These are phyloP conservation scores for Drosophila kanekoi DNA, from an alignment of 2,888 invertebrate genomes.

Conservation along the genomic window DNA sequence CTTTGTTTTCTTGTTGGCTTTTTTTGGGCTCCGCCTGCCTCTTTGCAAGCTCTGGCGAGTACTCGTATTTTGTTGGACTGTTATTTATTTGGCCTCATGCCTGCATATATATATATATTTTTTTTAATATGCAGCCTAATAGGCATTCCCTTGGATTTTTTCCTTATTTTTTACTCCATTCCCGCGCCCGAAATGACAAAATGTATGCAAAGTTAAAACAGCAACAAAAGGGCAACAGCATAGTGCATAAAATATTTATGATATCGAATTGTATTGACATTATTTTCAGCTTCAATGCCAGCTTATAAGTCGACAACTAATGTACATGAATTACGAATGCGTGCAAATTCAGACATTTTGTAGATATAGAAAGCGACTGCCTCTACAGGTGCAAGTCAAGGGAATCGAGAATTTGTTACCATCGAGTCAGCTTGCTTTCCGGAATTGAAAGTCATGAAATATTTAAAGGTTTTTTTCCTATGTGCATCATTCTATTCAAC, in stretches of 20 bases:
- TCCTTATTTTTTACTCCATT: slow-evolving; percentile 4
- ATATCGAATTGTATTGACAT: slow-evolving; percentile 73
- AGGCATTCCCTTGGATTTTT: slow-evolving; percentile 64
- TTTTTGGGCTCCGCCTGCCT: slow-evolving; percentile 22
- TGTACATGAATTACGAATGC: slow-evolving; percentile 54
- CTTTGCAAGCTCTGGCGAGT: slow-evolving; percentile 5
- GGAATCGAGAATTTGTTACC: not conserved
- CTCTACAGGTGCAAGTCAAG: slow-evolving; percentile 44
- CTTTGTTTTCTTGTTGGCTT: slow-evolving; percentile 44
- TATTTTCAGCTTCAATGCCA: slow-evolving; percentile 73
- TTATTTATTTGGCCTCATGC: slow-evolving; percentile 73
- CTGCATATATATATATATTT: slow-evolving; percentile 47
- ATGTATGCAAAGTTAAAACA: slow-evolving; percentile 73
- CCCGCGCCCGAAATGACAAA: slow-evolving; percentile 61
- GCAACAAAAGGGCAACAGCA: slow-evolving; percentile 37
- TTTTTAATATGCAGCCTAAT: slow-evolving; percentile 80
- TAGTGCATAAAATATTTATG: slow-evolving; percentile 80
- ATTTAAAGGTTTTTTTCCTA: not conserved
- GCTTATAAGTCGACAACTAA: slow-evolving; percentile 62
- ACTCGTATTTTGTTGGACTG: slow-evolving; percentile 52
- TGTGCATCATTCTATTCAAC: not conserved
- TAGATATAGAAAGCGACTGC: not conserved
- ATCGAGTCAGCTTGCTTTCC: too few species aligned
- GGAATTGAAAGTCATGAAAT: too few species aligned
- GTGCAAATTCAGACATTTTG: slow-evolving; percentile 48